A percentile compares a stretch with the other conserved stretches of the same genome.
Evolutionary conservation across 2,797 vertebrate genomes (phyloP).

Genomic region (Ispidina lecontei): DNA sequence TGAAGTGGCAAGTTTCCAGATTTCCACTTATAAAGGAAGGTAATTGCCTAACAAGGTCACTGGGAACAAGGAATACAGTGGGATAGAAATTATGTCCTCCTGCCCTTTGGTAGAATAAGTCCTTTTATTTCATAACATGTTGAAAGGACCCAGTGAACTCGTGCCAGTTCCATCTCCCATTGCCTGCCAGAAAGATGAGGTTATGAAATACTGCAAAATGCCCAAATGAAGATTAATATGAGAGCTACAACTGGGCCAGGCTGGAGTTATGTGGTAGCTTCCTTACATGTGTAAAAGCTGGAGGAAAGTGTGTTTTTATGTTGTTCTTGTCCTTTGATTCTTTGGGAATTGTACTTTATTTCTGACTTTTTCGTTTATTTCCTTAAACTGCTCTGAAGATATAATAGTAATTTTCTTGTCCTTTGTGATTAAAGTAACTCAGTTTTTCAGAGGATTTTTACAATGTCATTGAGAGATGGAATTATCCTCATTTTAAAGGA

Average conservation of each 20-base stretch:
- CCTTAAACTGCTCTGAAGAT: background rate
- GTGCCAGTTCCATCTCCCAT: background rate
- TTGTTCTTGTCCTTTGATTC: background rate
- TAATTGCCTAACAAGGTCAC: background rate
- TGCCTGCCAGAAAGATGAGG: background rate
- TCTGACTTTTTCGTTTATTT: background rate
- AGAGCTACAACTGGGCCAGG: background rate
- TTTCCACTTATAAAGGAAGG: background rate
- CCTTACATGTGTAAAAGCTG: background rate
- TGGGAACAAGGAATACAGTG: background rate
- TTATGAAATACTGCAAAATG: background rate
- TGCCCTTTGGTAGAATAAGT: background rate
- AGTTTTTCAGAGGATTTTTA: background rate
- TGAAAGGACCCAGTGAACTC: background rate
- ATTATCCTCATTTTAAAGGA: background rate
- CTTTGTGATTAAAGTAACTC: background rate
- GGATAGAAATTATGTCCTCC: background rate
- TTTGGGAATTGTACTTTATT: background rate
- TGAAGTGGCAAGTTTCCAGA: slow-evolving; percentile 9
- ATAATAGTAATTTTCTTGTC: background rate
- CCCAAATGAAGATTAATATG: background rate
- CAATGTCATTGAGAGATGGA: background rate
- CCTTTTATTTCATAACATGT: background rate
- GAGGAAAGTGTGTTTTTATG: accelerated
- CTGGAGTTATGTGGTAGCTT: background rate